A percentile compares a stretch with the other conserved stretches of the same genome.
Conservation (phyloP, 2,888 invertebrate species). For the Leptinotarsa peninsularis region DNA sequence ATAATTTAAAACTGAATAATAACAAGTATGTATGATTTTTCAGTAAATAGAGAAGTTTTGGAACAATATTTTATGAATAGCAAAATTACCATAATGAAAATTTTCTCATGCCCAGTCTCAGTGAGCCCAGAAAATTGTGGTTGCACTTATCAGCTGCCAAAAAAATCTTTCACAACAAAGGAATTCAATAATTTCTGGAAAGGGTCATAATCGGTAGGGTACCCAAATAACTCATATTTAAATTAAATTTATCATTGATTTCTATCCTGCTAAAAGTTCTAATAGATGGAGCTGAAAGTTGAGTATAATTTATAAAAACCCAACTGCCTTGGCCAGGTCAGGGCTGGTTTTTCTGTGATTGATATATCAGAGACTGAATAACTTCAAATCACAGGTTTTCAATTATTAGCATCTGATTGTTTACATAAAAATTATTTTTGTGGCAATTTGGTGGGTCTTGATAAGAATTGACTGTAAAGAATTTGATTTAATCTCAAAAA, state of each 20-base stretch:
- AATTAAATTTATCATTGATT: too few relatives aligned
- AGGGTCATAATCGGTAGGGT: neutral
- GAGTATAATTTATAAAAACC: too few relatives aligned
- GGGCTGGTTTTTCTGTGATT: too few relatives aligned
- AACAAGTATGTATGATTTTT: slow-evolving; percentile 45
- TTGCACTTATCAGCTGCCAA: neutral
- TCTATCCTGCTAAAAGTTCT: neutral
- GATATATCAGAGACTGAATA: too few relatives aligned
- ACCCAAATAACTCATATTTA: neutral
- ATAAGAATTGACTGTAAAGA: too few relatives aligned
- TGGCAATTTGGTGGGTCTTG: too few relatives aligned
- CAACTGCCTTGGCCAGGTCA: too few relatives aligned
- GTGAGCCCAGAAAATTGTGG: neutral
- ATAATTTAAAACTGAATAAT: slow-evolving; percentile 54
- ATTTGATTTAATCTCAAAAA: too few relatives aligned
- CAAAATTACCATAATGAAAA: slow-evolving; percentile 25
- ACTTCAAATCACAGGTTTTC: too few relatives aligned
- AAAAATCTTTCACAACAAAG: neutral
- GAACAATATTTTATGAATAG: slow-evolving; percentile 34
- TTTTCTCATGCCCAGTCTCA: neutral
- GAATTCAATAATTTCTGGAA: neutral
- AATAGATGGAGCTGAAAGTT: neutral
- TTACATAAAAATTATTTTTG: too few relatives aligned
- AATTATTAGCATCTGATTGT: too few relatives aligned
- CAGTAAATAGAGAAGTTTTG: slow-evolving; percentile 36